Evolutionary conservation across 1,140 invertebrate genomes (phyloP).

Genomic region (Bombus terrestris): DNA sequence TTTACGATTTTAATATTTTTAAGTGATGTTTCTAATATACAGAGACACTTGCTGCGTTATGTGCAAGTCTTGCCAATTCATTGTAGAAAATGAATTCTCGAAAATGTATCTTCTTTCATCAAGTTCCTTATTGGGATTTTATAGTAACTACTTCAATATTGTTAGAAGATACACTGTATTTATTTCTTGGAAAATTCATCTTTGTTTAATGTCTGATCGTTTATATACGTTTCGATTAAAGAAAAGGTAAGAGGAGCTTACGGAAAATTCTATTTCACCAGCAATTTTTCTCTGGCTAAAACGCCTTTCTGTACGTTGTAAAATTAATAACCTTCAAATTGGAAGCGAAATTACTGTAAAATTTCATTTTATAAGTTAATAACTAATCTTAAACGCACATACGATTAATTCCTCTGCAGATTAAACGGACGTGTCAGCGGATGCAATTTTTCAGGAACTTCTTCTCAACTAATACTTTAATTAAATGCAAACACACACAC

Average conservation of each 20-base stretch:
- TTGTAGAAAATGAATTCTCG: not conserved
- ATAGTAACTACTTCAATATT: too few species aligned
- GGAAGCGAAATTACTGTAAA: too few species aligned
- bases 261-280: not conserved
- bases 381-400: not conserved
- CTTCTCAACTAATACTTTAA: not conserved
- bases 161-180: too few species aligned
- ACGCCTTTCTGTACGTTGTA: not conserved
- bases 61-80: not conserved
- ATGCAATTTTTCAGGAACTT: not conserved
- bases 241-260: not conserved
- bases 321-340: too few species aligned
- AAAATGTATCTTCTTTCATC: not conserved
- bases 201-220: not conserved
- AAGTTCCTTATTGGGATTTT: not conserved
- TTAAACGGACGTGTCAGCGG: not conserved
- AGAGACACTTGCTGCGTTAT: not conserved
- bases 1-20: slow-evolving; percentile 5
- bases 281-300: not conserved
- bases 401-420: not conserved
- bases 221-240: not conserved
- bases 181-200: too few species aligned
- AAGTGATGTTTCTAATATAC: not conserved
- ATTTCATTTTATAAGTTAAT: too few species aligned
- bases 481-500: not conserved